Conservation (phyloP, 2,888 invertebrate species). For the Pseudococcus viburni region DNA sequence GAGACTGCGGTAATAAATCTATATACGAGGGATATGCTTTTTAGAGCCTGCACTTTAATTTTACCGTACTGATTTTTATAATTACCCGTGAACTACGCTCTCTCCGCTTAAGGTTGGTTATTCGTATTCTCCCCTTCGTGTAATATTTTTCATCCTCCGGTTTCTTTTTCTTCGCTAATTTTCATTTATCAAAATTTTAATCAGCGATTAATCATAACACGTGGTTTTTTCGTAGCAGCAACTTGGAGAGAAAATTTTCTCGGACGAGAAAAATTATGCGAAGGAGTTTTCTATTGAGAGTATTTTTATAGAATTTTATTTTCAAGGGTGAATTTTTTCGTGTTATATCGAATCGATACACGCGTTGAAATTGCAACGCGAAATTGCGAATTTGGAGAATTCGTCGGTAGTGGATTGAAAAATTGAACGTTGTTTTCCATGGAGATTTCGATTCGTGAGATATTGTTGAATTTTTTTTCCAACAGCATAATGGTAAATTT, state of each 20-base stretch:
- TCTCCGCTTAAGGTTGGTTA: background rate
- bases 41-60: background rate
- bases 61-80: slow-evolving; percentile 15
- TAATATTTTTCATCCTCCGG: background rate
- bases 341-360: too few relatives aligned
- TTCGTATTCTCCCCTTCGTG: background rate
- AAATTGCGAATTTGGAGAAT: too few relatives aligned
- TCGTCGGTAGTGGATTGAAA: too few relatives aligned
- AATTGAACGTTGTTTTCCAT: too few relatives aligned
- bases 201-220: background rate
- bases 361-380: too few relatives aligned
- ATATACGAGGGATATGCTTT: background rate
- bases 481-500: too few relatives aligned
- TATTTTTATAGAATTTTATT: too few relatives aligned
- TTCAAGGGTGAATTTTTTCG: too few relatives aligned
- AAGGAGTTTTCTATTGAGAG: too few relatives aligned
- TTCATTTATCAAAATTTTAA: background rate
- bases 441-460: too few relatives aligned
- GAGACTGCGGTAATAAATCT: background rate
- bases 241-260: background rate
- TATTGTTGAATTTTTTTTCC: too few relatives aligned
- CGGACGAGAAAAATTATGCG: too few relatives aligned
- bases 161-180: background rate
- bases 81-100: background rate
- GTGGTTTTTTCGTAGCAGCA: background rate